Conservation (phyloP, 2,888 invertebrate genomes). For the Epicampocera succincta region DNA sequence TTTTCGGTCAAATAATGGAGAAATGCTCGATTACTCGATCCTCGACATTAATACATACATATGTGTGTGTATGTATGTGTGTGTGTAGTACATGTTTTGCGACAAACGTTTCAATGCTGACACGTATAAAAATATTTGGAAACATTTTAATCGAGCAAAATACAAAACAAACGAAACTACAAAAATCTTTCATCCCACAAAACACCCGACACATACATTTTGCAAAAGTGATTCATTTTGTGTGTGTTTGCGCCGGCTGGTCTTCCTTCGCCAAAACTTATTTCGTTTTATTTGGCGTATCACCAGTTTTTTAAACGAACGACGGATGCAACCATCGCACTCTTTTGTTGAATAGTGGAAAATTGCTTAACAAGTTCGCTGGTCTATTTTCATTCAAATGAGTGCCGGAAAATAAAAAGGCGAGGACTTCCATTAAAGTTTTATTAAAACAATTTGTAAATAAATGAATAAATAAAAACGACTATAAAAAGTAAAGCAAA, state of each 20-base stretch:
- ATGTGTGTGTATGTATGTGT: no score
- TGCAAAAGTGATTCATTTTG: background rate
- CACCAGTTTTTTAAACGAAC: conserved; percentile 19
- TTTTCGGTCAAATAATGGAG: no score
- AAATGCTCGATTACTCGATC: no score
- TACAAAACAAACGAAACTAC: conserved; percentile 32
- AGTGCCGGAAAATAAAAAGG: conserved; percentile 9
- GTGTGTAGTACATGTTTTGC: no score
- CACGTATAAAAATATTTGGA: background rate
- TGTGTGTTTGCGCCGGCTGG: background rate
- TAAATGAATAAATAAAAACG: conserved; percentile 32
- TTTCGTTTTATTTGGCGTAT: conserved; percentile 25
- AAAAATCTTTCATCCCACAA: conserved; percentile 2
- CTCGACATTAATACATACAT: no score
- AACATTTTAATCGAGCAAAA: background rate
- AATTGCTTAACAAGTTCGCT: conserved; percentile 50
- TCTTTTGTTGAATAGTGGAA: conserved; percentile 18
- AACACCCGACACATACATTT: background rate
- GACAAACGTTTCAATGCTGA: no score
- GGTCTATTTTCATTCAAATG: conserved; percentile 29
- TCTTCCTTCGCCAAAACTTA: background rate
- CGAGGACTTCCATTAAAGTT: conserved; percentile 43
- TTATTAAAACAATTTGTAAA: conserved; percentile 45
- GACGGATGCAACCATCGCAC: conserved; percentile 19
- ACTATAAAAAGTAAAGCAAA: conserved; percentile 1